Base-by-base conservation (phyloP, 2,113 vertebrate genomes). In the Crotalus horridus region DNA sequence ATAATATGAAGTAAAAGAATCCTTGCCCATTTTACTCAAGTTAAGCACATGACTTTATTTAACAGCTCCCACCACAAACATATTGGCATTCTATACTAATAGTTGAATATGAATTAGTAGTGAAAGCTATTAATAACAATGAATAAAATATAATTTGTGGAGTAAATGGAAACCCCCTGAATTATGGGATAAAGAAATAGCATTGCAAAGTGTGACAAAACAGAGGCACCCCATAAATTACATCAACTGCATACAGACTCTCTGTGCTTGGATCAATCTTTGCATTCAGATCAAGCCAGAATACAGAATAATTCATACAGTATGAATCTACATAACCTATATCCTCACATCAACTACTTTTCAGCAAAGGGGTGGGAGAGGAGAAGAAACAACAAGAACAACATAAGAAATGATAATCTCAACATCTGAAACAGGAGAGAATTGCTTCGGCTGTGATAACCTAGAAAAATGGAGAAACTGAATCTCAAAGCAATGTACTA, bases 401-500 rank as follows among this genome's bases (percentile, higher is more conserved):
- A 81, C 90, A 4, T 86, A 91, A 59, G 90, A 91, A 48, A 90
- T 39, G 54, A 88, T 93, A 69, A 93, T 96, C 93, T 92, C 93
- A 33, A 59, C 86, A 89, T 92, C 29, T 90, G 90, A 89, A 91
- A 88, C 93, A 92, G 91, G 46, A 87, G 89, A 85, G 95, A 96
- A 94, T 93, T 94, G 94, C 46, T 87, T 95, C 81, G 90, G 90
- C 92, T 90, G 85, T 89, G 93, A 91, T 89, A 94, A 90, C 90
- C 69, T 26, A 94, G 93, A 89, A 92, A 94, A 96, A 87, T 29
- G 48, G 87, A 94, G 93, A 93, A 95, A 93, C 87, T 33, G 94
- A 95, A 91, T 94, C 94, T 93, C 93, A 85, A 94, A 95, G 91
- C 89, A 88, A 85, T 48, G 90, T 91, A 55, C 33, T 64, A 13